Conservation (phyloP, 2,888 invertebrate species). For the Chrysomela aeneicollis region DNA sequence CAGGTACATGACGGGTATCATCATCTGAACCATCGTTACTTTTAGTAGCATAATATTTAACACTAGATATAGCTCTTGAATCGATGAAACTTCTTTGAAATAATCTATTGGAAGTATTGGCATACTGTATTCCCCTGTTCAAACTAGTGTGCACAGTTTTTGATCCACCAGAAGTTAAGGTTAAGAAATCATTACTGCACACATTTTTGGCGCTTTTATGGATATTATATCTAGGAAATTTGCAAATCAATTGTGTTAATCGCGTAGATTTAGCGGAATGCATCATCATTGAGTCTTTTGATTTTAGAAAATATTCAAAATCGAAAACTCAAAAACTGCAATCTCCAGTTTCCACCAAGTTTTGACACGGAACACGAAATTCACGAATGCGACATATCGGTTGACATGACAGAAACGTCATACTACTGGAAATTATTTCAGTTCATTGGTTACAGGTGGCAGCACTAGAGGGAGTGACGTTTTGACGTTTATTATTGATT, state of each 20-base stretch:
- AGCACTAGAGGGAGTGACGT: slow-evolving; percentile 53
- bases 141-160: slow-evolving; percentile 4
- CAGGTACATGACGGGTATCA: slow-evolving; percentile 43
- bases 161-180: slow-evolving; percentile 17
- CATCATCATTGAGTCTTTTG: neutral
- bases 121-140: slow-evolving; percentile 1
- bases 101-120: slow-evolving; percentile 12
- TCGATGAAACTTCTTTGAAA: slow-evolving; percentile 19
- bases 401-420: too few species aligned
- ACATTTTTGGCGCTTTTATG: neutral
- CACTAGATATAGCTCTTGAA: slow-evolving; percentile 5
- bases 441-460: slow-evolving; percentile 50
- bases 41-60: slow-evolving; percentile 44
- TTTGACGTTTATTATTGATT: slow-evolving; percentile 57
- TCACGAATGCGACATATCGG: too few species aligned
- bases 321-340: too few species aligned
- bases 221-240: neutral
- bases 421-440: too few species aligned
- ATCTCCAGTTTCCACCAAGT: too few species aligned
- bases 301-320: too few species aligned
- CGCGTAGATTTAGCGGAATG: neutral
- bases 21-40: slow-evolving; percentile 46
- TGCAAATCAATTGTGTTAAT: neutral
- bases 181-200: slow-evolving; percentile 12
- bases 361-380: too few species aligned